Evolutionary conservation across 1,140 invertebrate genomes (phyloP).

Genomic region (Macrobrachium rosenbergii): DNA sequence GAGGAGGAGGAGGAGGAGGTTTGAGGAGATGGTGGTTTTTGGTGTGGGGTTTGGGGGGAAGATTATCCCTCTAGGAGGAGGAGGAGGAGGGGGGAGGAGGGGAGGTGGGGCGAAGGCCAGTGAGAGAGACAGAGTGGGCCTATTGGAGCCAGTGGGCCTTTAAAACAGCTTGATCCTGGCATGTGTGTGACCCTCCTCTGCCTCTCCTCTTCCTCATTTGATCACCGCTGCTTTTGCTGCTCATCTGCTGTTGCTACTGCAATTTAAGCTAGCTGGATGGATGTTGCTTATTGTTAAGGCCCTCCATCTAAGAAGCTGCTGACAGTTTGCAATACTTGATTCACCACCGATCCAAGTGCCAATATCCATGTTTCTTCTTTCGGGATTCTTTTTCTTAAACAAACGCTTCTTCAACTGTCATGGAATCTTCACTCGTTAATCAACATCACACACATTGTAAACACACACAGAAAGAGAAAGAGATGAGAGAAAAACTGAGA

Average conservation of each 20-base stretch:
- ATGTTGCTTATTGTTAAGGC: background rate
- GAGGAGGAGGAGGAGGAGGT: background rate
- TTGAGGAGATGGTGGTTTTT: no score
- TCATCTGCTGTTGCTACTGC: background rate
- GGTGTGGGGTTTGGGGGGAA: no score
- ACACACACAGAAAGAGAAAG: no score
- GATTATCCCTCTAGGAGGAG: no score
- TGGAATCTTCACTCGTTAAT: no score
- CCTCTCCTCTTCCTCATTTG: slow-evolving; percentile 1
- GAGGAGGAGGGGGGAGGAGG: background rate
- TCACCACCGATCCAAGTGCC: no score
- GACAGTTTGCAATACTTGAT: background rate
- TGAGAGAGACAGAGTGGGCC: background rate
- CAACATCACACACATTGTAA: no score
- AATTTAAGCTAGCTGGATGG: no score
- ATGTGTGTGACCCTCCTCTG: slow-evolving; percentile 45
- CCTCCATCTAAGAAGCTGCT: background rate
- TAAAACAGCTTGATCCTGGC: slow-evolving; percentile 9
- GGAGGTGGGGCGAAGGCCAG: background rate
- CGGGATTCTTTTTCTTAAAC: no score
- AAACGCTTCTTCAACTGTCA: no score
- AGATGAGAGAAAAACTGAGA: no score
- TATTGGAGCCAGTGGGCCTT: slow-evolving; percentile 36
- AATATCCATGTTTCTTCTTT: no score
- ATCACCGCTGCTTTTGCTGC: background rate